Evolutionary conservation across 2,797 vertebrate genomes (phyloP).

Genomic region (Lepus oiostolus): DNA sequence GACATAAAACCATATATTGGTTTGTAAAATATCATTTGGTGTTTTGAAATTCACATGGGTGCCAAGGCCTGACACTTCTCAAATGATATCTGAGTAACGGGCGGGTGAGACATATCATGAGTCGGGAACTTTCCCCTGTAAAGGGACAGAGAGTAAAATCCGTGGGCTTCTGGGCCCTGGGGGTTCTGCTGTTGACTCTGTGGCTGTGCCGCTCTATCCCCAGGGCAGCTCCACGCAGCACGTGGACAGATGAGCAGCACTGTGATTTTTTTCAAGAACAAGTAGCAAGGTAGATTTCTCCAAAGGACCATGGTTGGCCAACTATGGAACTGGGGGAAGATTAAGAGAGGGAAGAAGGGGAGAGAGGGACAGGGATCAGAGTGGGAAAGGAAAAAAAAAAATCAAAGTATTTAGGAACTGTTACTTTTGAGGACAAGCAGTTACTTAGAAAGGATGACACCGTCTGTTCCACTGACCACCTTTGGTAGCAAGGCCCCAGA

Average conservation of each 20-base stretch:
- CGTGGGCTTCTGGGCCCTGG: neutral
- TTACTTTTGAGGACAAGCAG: neutral
- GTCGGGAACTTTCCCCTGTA: neutral
- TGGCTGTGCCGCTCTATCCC: neutral
- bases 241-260: neutral
- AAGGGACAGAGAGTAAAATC: neutral
- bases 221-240: neutral
- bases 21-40: neutral
- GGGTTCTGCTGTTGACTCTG: neutral
- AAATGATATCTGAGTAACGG: neutral
- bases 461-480: conserved; percentile 32
- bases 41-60: neutral
- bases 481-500: conserved; percentile 4
- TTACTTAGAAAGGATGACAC: neutral
- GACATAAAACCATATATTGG: neutral
- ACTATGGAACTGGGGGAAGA: neutral
- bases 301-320: neutral
- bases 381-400: neutral
- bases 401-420: neutral
- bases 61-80: conserved; percentile 28
- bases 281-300: neutral
- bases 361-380: neutral
- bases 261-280: conserved; percentile 2
- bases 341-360: neutral
- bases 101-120: neutral